Conservation (phyloP, 2,113 vertebrate genomes). For the Sebastes schlegelii region DNA sequence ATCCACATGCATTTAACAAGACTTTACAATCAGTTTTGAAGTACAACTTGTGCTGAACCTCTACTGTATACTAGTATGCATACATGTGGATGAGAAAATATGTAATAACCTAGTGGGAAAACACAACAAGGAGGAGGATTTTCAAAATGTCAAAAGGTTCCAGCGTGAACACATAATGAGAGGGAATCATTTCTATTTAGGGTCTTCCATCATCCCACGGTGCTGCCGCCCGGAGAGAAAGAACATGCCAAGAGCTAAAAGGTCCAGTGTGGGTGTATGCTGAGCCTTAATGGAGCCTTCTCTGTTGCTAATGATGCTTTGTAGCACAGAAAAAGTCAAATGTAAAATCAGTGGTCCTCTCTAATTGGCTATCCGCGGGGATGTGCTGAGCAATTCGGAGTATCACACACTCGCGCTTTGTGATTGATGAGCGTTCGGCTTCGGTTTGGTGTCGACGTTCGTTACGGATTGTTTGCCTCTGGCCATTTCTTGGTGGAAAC, state of each 20-base stretch:
- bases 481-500: not conserved
- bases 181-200: constrained; percentile 59
- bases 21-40: not conserved
- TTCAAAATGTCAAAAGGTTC: constrained; percentile 60
- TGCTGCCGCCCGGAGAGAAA: constrained; percentile 45
- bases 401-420: not conserved
- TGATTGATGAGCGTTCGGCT: constrained; percentile 42
- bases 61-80: not conserved
- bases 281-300: constrained; percentile 41
- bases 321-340: constrained; percentile 71
- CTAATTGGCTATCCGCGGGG: constrained; percentile 71
- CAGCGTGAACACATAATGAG: constrained; percentile 41
- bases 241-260: constrained; percentile 61
- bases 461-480: constrained; percentile 10
- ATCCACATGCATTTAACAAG: not conserved
- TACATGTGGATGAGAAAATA: not conserved
- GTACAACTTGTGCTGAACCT: not conserved
- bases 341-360: constrained; percentile 58
- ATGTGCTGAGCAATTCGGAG: constrained; percentile 22
- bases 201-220: constrained; percentile 59
- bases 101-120: constrained; percentile 1
- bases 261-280: constrained; percentile 71
- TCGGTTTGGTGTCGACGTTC: constrained; percentile 21
- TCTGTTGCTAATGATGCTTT: constrained; percentile 74
- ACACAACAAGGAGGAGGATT: constrained; percentile 15